Evolutionary conservation across 1,140 invertebrate genomes (phyloP), one percentile per base, ranked within the genome.

Genomic region (Aphelenchoides fujianensis): DNA sequence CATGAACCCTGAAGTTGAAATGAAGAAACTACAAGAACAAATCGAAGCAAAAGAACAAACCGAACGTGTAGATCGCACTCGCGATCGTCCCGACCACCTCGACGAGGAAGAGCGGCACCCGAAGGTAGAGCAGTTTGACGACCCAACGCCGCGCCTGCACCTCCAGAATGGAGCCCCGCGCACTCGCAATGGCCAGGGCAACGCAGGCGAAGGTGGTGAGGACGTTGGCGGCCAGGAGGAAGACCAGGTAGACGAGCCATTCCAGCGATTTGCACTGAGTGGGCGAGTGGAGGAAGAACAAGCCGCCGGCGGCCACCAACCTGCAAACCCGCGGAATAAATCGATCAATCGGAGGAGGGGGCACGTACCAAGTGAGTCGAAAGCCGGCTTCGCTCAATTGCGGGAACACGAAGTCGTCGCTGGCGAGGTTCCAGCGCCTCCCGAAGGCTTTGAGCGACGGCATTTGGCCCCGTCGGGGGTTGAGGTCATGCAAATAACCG

Each of bases 121-220:
- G 59, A 16, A 77, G 61, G 61, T 83, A 84, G 12, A 83, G 62
- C 2, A 83, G 41, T 9, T 35, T 74, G 0, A 72, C 32, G 3
- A 82, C 75, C 27, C 76, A 59, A 19, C 62, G 71, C 23, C 81
- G 32, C 1, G 69, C 55, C 12, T 68, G n/a, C 16, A 71, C 63
- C 23, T 84, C 73, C 69, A 83, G 71, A 32, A 83, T 84, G 2
- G 81, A 84, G 5, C 81, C 81, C 37, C 72, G 37, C 34, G 75
- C 71, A 64, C 74, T 78, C 9, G 71, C 41, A 16, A 70, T 27
- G 2, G 79, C 70, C 12, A 69, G 41, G 30, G 66, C 37, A 48
- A 76, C 54, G 37, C 70, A 81, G 37, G 72, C 61, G 28, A 66
- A 68, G n/a, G 55, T 61, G 48, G 69, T 75, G 27, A 84, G 59